phyloP scores from a whole-genome alignment of 2,113 vertebrate species.

The Budorcas taxicolor region DNA sequence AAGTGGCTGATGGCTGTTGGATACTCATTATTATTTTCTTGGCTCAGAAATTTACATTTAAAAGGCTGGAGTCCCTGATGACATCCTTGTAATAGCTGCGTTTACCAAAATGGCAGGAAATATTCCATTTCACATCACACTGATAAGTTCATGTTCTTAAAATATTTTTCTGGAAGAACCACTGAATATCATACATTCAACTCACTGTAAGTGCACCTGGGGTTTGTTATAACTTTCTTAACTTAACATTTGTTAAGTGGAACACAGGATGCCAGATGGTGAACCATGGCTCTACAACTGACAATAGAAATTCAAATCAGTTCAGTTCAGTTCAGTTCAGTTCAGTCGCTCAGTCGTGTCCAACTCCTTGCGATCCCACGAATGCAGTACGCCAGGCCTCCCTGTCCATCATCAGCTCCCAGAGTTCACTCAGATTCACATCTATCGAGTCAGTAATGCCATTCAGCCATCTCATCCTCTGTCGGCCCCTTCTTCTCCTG shows the following conservation, averaged over 20 bases:
- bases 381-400: too few relatives aligned
- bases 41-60: neutral
- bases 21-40: neutral
- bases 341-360: too few relatives aligned
- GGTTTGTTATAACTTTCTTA: neutral
- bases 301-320: neutral
- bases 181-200: neutral
- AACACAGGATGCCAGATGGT: neutral
- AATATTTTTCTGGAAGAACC: neutral
- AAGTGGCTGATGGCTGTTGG: neutral
- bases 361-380: accelerated
- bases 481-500: too few relatives aligned
- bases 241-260: neutral
- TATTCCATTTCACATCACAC: neutral
- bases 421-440: too few relatives aligned
- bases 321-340: too few relatives aligned
- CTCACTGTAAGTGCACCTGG: neutral
- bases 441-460: too few relatives aligned
- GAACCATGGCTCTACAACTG: neutral
- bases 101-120: neutral
- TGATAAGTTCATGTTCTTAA: neutral
- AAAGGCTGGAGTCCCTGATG: neutral
- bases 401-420: too few relatives aligned
- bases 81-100: neutral
- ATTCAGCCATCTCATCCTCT: too few relatives aligned